phyloP scores from a whole-genome alignment of 1,140 invertebrate species.

The Tetramorium parvispinum region DNA sequence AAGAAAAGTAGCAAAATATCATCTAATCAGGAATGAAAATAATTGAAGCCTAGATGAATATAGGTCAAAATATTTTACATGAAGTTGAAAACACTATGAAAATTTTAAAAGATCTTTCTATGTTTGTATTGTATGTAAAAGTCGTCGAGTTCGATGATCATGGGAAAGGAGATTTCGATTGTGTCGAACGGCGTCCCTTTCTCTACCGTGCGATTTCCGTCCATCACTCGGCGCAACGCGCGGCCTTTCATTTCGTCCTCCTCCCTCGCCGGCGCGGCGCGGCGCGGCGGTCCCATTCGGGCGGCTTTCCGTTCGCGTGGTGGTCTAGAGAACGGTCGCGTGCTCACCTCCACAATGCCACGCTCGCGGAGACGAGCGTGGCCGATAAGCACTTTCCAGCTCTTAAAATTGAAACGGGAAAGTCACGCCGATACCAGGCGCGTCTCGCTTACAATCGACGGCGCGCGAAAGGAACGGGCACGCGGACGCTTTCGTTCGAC shows the following conservation, averaged over 20 bases:
- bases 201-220: constrained; percentile 34
- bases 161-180: constrained; percentile 57
- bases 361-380: background rate
- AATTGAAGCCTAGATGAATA: background rate
- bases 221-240: constrained; percentile 15
- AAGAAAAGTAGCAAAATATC: background rate
- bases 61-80: background rate
- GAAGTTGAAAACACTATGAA: background rate
- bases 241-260: constrained; percentile 47
- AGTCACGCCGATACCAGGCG: constrained; percentile 25
- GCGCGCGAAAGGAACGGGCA: background rate
- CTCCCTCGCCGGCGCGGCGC: constrained; percentile 14
- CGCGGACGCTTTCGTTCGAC: constrained; percentile 10
- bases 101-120: background rate
- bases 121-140: constrained; percentile 13
- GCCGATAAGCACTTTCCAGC: constrained; percentile 52
- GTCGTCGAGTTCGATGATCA: constrained; percentile 14
- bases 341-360: constrained; percentile 38
- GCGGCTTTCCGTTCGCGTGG: constrained; percentile 13
- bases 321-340: constrained; percentile 24
- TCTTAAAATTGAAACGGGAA: constrained; percentile 39
- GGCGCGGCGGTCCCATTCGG: constrained; percentile 2
- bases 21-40: background rate
- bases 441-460: background rate
- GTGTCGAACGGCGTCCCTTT: constrained; percentile 54